Evolutionary conservation across 2,797 vertebrate genomes (phyloP).

Genomic region (Schizothorax lantsangensis): DNA sequence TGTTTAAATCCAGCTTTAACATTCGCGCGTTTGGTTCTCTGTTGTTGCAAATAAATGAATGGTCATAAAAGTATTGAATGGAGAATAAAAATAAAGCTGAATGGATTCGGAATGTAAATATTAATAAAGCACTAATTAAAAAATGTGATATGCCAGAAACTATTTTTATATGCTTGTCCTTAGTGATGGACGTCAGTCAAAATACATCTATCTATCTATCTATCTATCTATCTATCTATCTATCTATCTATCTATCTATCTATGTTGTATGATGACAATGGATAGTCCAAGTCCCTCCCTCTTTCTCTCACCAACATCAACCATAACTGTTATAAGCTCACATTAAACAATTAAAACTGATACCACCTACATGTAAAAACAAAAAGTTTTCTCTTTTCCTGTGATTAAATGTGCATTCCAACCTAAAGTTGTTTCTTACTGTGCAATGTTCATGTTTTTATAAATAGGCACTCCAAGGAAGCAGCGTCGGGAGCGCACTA

Average conservation of each 20-base stretch:
- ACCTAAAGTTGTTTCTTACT: neutral
- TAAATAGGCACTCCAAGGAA: slow-evolving; percentile 84
- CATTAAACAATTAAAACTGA: neutral
- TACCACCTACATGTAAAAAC: neutral
- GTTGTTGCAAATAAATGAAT: neutral
- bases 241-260: slow-evolving; percentile 40
- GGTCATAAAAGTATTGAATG: neutral
- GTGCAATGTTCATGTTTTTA: slow-evolving; percentile 37
- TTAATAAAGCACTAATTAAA: neutral
- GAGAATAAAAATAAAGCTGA: neutral
- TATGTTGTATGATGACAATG: neutral
- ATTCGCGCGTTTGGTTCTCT: neutral
- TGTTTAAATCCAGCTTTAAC: neutral
- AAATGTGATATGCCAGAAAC: neutral
- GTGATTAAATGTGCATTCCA: neutral
- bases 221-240: slow-evolving; percentile 40
- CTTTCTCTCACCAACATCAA: neutral
- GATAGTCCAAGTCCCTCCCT: neutral
- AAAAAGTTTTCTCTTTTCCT: neutral
- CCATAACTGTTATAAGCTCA: neutral
- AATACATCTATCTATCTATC: slow-evolving; percentile 28
- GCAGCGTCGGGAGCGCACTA: slow-evolving; percentile 94
- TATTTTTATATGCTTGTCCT: neutral
- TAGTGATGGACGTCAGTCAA: neutral
- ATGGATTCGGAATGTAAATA: neutral